Evolutionary conservation across 2,113 vertebrate species (phyloP).

Genomic region (Pseudolaguvia tuberculata): DNA sequence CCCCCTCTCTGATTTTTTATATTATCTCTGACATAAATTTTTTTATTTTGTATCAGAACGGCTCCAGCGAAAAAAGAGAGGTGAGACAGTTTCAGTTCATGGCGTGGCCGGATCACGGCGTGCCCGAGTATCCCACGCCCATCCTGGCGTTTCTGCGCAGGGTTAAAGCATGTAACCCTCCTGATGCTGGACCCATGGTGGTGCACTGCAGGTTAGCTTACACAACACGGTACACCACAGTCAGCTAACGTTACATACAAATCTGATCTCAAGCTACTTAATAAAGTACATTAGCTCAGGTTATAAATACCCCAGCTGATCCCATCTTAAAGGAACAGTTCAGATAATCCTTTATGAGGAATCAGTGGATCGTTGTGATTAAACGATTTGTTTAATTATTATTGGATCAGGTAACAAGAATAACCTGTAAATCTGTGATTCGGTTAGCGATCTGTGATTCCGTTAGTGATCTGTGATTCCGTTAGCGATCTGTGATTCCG

Average conservation of each 20-base stretch:
- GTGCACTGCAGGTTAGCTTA: constrained; percentile 87
- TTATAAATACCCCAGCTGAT: background rate
- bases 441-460: background rate
- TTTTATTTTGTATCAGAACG: constrained; percentile 69
- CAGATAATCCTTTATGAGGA: background rate
- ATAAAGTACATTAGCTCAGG: background rate
- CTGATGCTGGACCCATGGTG: no score
- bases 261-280: background rate
- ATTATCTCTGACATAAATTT: background rate
- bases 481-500: background rate
- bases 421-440: no score
- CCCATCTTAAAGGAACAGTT: background rate
- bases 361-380: no score
- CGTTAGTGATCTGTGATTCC: background rate
- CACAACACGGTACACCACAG: background rate
- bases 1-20: no score
- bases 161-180: constrained; percentile 88
- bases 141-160: constrained; percentile 87
- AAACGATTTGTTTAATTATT: no score
- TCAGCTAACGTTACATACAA: background rate
- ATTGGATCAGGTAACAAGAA: no score
- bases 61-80: constrained; percentile 90
- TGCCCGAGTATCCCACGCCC: constrained; percentile 91
- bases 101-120: constrained; percentile 96
- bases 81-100: constrained; percentile 96